These are phyloP conservation scores for Ciconia nigra DNA, from an alignment of 2,797 vertebrate genomes.

Conservation along the genomic window DNA sequence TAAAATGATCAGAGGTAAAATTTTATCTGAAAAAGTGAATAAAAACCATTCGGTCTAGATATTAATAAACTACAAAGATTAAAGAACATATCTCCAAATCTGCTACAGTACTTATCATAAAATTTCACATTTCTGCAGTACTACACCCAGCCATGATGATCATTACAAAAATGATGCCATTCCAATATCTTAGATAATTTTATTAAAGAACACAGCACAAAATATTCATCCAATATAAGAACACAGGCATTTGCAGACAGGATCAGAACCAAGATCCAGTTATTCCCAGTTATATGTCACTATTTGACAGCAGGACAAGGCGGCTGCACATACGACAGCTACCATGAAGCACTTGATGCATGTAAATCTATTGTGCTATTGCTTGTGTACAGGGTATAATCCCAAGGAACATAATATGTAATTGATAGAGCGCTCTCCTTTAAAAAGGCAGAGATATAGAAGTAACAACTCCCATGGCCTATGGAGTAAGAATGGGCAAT, in stretches of 20 bases:
- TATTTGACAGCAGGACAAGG: background rate
- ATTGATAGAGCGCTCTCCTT: background rate
- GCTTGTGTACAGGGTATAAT: background rate
- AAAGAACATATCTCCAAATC: background rate
- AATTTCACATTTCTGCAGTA: background rate
- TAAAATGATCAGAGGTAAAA: background rate
- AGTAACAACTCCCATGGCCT: background rate
- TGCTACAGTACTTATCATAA: background rate
- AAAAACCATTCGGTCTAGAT: background rate
- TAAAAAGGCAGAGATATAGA: background rate
- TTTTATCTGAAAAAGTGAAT: slow-evolving; percentile 30
- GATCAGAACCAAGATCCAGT: background rate
- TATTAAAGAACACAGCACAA: background rate
- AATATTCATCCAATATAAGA: background rate
- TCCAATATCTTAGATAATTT: background rate
- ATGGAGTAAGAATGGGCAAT: background rate
- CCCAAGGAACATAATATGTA: background rate
- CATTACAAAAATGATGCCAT: background rate
- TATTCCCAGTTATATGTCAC: background rate
- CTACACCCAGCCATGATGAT: background rate
- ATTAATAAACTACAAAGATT: background rate
- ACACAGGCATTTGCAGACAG: background rate
- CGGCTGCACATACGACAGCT: background rate
- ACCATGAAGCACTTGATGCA: background rate
- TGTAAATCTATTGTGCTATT: background rate